Evolutionary conservation across 2,113 vertebrate species (phyloP).

Genomic region (Puntigrus tetrazona): DNA sequence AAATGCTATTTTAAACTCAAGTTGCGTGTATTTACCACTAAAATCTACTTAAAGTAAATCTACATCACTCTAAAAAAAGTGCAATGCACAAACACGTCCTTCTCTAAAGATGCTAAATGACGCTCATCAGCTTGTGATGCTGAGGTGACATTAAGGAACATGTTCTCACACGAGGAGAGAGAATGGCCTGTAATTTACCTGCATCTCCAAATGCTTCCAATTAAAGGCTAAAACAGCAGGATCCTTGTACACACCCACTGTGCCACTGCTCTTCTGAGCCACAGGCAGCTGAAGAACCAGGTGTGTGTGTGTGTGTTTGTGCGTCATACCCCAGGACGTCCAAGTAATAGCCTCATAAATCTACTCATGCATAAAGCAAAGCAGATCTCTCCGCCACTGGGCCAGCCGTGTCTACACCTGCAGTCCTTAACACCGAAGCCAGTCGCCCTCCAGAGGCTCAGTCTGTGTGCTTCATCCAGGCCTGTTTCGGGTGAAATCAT

Average conservation of each 20-base stretch:
- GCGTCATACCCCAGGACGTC: slow-evolving; percentile 65
- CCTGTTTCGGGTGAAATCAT: background rate
- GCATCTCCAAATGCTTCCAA: slow-evolving; percentile 68
- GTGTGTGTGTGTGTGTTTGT: slow-evolving; percentile 57
- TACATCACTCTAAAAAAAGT: background rate
- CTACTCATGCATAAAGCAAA: slow-evolving; percentile 63
- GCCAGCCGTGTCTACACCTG: slow-evolving; percentile 34
- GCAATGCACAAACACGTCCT: background rate
- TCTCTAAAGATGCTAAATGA: background rate
- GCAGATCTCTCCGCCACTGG: slow-evolving; percentile 44
- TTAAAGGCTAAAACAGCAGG: slow-evolving; percentile 70
- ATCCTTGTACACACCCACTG: slow-evolving; percentile 69
- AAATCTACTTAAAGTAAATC: background rate
- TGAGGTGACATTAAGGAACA: background rate
- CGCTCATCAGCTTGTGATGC: slow-evolving; percentile 1
- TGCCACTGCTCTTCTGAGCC: slow-evolving; percentile 63
- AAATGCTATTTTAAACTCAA: background rate
- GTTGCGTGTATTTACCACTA: background rate
- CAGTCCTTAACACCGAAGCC: slow-evolving; percentile 18
- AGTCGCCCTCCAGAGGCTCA: background rate
- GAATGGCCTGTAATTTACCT: slow-evolving; percentile 49
- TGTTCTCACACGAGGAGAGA: slow-evolving; percentile 20
- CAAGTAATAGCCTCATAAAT: slow-evolving; percentile 73
- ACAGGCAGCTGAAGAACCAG: slow-evolving; percentile 62
- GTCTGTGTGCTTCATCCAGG: background rate